A percentile compares a stretch with the other conserved stretches of the same genome.
These are phyloP conservation scores for Mechanitis mazaeus DNA, from an alignment of 2,888 invertebrate genomes.

Conservation along the genomic window DNA sequence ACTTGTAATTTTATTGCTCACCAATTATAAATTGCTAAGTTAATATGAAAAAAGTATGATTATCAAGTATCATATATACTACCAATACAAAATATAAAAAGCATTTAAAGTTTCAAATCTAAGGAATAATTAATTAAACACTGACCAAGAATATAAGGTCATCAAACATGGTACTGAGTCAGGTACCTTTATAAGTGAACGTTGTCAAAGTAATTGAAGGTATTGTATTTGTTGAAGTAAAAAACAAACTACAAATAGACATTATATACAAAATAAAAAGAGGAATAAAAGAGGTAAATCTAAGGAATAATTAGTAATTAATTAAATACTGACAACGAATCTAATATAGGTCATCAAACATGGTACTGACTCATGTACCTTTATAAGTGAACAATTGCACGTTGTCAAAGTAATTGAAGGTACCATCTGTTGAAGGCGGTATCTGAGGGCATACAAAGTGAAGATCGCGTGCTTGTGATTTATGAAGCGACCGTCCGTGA, in stretches of 20 bases:
- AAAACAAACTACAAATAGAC: no score
- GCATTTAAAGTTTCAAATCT: no score
- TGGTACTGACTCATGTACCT: conserved; percentile 10
- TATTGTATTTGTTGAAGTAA: no score
- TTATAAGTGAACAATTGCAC: conserved; percentile 55
- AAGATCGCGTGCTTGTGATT: conserved; percentile 36
- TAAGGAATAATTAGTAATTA: not conserved
- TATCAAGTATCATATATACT: no score
- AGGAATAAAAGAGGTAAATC: not conserved
- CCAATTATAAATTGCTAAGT: not conserved
- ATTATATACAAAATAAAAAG: no score
- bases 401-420: conserved; percentile 60
- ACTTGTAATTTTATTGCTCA: conserved; percentile 1
- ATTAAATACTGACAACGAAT: not conserved
- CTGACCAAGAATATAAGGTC: no score
- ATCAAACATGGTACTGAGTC: no score
- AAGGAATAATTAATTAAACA: no score
- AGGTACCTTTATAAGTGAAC: no score
- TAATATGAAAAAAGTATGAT: not conserved
- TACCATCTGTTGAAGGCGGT: conserved; percentile 22
- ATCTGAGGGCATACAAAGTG: conserved; percentile 36
- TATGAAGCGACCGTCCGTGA: conserved; percentile 30
- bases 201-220: no score
- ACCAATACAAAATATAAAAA: no score
- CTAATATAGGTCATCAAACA: not conserved